Conservation (phyloP, 53 echinoderm and acorn worm genomes). For the Zoroaster sp. region DNA sequence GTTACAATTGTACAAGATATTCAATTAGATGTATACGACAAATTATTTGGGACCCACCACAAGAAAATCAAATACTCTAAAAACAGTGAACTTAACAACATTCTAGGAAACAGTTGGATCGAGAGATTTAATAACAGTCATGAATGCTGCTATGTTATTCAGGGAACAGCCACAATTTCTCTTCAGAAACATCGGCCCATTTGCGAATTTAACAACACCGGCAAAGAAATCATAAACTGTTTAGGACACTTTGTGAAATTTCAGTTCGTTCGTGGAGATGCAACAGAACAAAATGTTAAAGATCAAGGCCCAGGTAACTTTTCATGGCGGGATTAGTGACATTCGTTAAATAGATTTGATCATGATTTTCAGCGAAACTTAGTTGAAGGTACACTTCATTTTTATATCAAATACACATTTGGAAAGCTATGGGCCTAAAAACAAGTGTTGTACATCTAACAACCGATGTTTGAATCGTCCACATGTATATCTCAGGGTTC, state of each 20-base stretch:
- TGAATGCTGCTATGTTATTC: not conserved
- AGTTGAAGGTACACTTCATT: not conserved
- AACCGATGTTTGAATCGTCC: not conserved
- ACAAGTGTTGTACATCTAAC: not conserved
- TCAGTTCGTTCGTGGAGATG: slow-evolving; percentile 17
- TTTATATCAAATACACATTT: no score
- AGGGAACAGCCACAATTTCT: not conserved
- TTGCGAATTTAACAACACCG: not conserved
- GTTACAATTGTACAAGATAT: not conserved
- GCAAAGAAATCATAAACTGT: slow-evolving; percentile 10
- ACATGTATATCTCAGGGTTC: not conserved
- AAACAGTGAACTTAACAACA: not conserved
- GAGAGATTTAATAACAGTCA: not conserved
- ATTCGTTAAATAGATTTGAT: not conserved
- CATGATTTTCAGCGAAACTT: not conserved
- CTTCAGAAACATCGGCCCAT: not conserved
- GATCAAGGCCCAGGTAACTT: not conserved
- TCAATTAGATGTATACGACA: not conserved
- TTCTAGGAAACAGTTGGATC: not conserved
- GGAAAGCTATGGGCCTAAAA: not conserved
- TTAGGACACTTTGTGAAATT: slow-evolving; percentile 6
- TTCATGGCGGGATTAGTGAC: not conserved
- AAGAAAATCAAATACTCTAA: not conserved
- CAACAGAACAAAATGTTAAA: slow-evolving; percentile 7
- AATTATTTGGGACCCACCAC: not conserved